Percentiles rank a stretch among this genome's conserved stretches.
phyloP scores from a whole-genome alignment of 2,797 vertebrate genomes.

The Peromyscus eremicus region DNA sequence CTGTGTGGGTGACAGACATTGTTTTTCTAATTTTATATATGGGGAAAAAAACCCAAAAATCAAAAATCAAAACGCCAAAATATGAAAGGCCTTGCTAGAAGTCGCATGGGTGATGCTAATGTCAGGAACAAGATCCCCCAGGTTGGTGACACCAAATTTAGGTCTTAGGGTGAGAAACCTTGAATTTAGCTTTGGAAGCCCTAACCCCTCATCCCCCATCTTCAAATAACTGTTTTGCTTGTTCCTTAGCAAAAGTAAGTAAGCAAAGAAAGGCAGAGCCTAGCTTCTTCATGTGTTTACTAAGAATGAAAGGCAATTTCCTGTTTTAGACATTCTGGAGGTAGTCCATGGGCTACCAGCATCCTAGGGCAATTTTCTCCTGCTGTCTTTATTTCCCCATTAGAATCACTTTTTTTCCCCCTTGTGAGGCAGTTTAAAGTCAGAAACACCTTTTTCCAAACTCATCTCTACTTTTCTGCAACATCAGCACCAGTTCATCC shows the following conservation, averaged over 20 bases:
- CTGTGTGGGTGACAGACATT: neutral
- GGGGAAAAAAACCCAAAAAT: neutral
- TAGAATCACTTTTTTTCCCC: neutral
- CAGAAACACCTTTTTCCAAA: neutral
- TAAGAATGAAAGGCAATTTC: neutral
- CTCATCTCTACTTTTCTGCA: neutral
- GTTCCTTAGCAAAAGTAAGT: neutral
- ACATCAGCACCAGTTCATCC: conserved; percentile 18
- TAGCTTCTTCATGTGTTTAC: neutral
- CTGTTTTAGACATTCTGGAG: neutral
- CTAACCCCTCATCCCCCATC: accelerated
- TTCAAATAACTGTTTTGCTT: neutral
- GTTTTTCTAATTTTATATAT: conserved; percentile 9
- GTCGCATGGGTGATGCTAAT: neutral
- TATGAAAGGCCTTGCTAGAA: neutral
- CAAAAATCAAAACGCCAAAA: neutral
- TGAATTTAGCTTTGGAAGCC: neutral
- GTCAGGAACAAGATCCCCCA: neutral
- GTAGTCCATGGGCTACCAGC: neutral
- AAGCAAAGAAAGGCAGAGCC: neutral
- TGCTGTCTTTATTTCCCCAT: neutral
- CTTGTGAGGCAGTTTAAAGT: neutral
- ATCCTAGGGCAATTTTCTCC: neutral
- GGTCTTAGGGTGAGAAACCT: neutral
- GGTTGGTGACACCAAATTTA: neutral